phyloP scores from a whole-genome alignment of 2,797 vertebrate species.

The Aselliscus stoliczkanus region DNA sequence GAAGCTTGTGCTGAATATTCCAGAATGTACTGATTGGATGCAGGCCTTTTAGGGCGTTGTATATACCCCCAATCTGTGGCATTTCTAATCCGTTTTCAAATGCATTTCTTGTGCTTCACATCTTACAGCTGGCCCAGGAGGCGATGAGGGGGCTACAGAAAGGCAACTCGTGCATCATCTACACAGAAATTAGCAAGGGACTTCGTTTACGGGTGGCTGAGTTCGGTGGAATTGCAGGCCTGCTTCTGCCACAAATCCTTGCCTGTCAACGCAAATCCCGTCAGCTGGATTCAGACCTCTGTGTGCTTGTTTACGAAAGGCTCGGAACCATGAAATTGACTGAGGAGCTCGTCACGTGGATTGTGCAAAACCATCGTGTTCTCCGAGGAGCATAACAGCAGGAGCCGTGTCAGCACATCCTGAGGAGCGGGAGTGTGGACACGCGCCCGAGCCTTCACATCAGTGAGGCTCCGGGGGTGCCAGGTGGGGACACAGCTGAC shows the following conservation, averaged over 20 bases:
- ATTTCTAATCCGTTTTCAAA: neutral
- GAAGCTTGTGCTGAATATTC: rapidly evolving
- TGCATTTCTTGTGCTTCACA: rapidly evolving
- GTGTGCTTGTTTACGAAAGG: neutral
- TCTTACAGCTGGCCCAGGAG: neutral
- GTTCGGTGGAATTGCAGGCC: neutral
- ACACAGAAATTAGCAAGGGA: rapidly evolving
- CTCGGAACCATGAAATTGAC: neutral
- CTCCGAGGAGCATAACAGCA: neutral
- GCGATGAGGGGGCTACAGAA: rapidly evolving
- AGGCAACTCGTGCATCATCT: rapidly evolving
- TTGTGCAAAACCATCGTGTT: neutral
- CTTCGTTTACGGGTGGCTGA: rapidly evolving
- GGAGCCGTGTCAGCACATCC: neutral
- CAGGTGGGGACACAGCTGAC: rapidly evolving
- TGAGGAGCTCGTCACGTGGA: neutral
- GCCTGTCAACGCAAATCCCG: neutral
- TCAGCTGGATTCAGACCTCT: neutral
- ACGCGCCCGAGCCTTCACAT: rapidly evolving
- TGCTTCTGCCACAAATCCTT: neutral
- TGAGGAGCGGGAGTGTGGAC: rapidly evolving
- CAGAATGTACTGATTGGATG: rapidly evolving
- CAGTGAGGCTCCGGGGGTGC: rapidly evolving
- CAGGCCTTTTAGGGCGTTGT: neutral
- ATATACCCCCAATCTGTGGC: rapidly evolving